phyloP scores from a whole-genome alignment of 2,113 vertebrate species.

The Haliaeetus leucogaster region DNA sequence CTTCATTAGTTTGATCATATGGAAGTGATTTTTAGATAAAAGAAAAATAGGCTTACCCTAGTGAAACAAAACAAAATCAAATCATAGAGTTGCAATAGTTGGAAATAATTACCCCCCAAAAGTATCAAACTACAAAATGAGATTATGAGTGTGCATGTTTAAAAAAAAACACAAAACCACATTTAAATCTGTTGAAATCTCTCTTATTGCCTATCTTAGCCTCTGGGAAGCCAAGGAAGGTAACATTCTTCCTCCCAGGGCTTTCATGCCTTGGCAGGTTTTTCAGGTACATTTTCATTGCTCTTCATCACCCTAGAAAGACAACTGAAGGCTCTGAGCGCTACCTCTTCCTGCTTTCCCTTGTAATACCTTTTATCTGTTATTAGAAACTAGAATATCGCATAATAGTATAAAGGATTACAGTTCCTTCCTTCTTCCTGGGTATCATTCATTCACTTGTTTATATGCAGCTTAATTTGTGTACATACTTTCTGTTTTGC shows the following conservation, averaged over 20 bases:
- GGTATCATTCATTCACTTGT: neutral
- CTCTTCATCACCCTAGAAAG: neutral
- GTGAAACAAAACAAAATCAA: neutral
- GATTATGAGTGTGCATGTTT: neutral
- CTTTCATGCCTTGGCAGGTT: neutral
- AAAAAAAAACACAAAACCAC: neutral
- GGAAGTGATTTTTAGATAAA: slow-evolving; percentile 12
- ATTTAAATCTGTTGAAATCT: neutral
- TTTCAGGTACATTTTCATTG: neutral
- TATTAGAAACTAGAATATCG: neutral
- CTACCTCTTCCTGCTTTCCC: neutral
- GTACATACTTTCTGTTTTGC: neutral
- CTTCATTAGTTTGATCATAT: slow-evolving; percentile 24
- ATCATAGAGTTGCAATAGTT: neutral
- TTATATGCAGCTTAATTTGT: neutral
- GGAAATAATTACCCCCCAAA: neutral
- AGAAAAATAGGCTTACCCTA: neutral
- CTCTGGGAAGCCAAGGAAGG: neutral
- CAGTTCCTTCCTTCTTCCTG: neutral
- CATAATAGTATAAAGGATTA: neutral
- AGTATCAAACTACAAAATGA: neutral
- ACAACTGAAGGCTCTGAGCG: neutral
- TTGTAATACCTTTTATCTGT: neutral
- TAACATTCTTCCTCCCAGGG: neutral
- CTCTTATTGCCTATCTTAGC: neutral